phyloP scores from a whole-genome alignment of 2,797 vertebrate species.

The Sebastes itinus region DNA sequence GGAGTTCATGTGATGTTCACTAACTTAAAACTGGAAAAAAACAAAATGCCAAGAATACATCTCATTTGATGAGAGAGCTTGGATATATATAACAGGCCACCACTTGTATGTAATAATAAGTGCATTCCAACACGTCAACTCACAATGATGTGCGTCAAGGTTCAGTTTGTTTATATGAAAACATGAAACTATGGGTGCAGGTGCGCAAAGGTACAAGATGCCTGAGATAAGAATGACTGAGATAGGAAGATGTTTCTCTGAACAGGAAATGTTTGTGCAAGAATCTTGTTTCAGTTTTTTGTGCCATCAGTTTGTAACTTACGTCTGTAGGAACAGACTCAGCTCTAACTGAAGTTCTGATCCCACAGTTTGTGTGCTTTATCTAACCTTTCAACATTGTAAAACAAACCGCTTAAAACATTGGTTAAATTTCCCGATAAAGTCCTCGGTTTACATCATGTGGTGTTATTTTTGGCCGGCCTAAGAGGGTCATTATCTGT shows the following conservation, averaged over 20 bases:
- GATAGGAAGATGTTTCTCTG: background rate
- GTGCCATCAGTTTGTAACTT: background rate
- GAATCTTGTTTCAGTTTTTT: background rate
- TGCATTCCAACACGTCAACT: background rate
- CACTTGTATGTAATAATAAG: background rate
- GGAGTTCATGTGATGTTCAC: too few species aligned
- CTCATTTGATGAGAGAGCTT: too few species aligned
- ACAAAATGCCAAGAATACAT: too few species aligned
- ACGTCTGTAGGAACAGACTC: background rate
- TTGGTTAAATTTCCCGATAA: background rate
- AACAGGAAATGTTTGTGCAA: constrained; percentile 1
- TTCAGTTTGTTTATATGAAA: background rate
- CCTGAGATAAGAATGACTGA: background rate
- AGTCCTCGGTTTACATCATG: background rate
- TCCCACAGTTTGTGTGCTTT: background rate
- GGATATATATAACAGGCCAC: background rate
- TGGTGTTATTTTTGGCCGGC: too few species aligned
- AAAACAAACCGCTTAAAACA: background rate
- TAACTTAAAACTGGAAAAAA: too few species aligned
- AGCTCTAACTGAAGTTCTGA: background rate
- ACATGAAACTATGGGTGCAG: background rate
- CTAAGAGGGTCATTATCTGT: background rate
- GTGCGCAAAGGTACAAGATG: background rate
- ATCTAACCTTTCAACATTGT: background rate
- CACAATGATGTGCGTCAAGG: background rate